phyloP scores from a whole-genome alignment of 2,113 vertebrate genomes.

The Pavo muticus region DNA sequence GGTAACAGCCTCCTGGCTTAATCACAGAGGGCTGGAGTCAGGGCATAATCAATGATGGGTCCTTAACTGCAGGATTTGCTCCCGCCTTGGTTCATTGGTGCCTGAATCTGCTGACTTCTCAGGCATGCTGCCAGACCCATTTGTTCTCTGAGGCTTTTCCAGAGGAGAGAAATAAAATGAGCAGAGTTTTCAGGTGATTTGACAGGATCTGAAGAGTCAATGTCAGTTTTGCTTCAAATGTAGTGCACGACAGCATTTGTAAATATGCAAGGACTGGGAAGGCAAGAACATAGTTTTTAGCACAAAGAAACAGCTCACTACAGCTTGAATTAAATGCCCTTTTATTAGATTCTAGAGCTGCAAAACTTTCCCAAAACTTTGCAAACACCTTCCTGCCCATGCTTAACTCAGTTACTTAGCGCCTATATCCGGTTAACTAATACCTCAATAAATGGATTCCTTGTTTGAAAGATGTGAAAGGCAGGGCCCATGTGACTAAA shows the following conservation, averaged over 20 bases:
- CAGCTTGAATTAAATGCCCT: background rate
- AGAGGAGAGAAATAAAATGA: slow-evolving; percentile 20
- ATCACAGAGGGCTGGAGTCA: slow-evolving; percentile 22
- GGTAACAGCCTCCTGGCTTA: slow-evolving; percentile 47
- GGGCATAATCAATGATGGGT: slow-evolving; percentile 37
- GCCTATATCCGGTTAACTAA: background rate
- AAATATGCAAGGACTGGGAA: background rate
- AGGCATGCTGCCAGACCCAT: background rate
- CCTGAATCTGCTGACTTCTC: slow-evolving; percentile 51
- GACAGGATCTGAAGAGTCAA: slow-evolving; percentile 15
- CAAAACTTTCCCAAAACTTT: background rate
- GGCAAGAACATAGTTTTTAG: background rate
- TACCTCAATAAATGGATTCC: background rate
- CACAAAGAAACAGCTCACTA: background rate
- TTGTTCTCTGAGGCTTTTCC: slow-evolving; percentile 53
- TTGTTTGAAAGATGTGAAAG: background rate
- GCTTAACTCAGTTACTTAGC: background rate
- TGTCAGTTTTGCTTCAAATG: slow-evolving; percentile 22
- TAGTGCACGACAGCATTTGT: background rate
- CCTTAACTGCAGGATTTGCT: slow-evolving; percentile 40
- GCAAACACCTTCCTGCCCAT: background rate
- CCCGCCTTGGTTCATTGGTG: background rate
- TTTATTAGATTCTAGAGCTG: background rate
- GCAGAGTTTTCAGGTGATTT: slow-evolving; percentile 35
- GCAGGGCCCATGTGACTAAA: rapidly evolving